Conservation (phyloP, 2,797 vertebrate genomes). For the Pelobates cultripes region DNA sequence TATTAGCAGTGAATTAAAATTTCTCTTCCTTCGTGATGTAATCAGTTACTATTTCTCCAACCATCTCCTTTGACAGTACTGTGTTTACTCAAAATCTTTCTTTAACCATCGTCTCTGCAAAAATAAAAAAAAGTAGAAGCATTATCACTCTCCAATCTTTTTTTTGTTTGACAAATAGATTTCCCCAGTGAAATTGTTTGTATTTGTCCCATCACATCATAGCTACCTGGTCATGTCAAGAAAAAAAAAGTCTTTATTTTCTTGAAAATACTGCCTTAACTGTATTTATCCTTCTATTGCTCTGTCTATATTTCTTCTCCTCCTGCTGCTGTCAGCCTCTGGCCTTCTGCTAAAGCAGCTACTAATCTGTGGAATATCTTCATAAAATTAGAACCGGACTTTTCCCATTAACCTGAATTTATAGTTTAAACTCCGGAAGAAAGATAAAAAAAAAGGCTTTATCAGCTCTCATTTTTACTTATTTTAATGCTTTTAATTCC, state of each 20-base stretch:
- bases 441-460: slow-evolving; percentile 2
- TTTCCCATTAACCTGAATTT: neutral
- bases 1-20: slow-evolving; percentile 31
- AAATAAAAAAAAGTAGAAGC: neutral
- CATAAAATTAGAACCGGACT: slow-evolving; percentile 2
- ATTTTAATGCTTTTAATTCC: slow-evolving; percentile 49
- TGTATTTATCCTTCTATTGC: slow-evolving; percentile 38
- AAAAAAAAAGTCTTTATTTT: slow-evolving; percentile 62
- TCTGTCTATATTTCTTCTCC: slow-evolving; percentile 19
- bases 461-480: slow-evolving; percentile 5
- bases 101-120: neutral
- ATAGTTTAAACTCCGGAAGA: neutral
- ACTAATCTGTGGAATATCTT: slow-evolving; percentile 15
- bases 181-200: slow-evolving; percentile 42
- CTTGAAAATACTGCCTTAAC: slow-evolving; percentile 60
- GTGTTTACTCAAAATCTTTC: neutral
- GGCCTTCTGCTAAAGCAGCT: slow-evolving; percentile 12
- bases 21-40: neutral
- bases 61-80: slow-evolving; percentile 16
- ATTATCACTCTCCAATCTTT: neutral
- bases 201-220: slow-evolving; percentile 59
- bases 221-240: neutral
- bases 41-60: neutral
- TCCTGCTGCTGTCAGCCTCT: slow-evolving; percentile 37
- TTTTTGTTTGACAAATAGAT: slow-evolving; percentile 40